A percentile compares a stretch with the other conserved stretches of the same genome.
phyloP scores from a whole-genome alignment of 1,140 invertebrate species.

The Micrasema longulum region DNA sequence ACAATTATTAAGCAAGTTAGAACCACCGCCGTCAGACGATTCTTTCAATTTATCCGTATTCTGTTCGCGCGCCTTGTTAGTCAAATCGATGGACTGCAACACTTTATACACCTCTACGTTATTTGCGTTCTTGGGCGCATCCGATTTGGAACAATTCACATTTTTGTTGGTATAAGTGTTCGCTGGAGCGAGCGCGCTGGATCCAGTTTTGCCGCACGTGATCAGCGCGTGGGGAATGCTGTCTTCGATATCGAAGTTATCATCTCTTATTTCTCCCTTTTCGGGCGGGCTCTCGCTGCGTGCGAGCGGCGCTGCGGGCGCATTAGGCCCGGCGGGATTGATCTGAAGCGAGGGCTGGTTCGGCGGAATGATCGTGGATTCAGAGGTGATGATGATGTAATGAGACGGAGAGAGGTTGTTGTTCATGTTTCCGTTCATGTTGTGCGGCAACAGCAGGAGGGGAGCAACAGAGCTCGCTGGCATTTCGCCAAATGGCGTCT shows the following conservation, averaged over 20 bases:
- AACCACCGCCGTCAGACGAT: not conserved
- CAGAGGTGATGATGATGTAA: not conserved
- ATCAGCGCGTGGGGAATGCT: conserved; percentile 18
- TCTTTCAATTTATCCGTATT: not conserved
- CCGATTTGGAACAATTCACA: no score
- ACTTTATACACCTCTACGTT: conserved; percentile 12
- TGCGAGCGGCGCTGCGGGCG: no score
- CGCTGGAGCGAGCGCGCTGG: not conserved
- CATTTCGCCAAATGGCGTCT: not conserved
- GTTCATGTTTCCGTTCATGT: not conserved
- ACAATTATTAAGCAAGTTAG: not conserved
- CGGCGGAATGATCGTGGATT: no score
- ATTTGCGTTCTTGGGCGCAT: not conserved
- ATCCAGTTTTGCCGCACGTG: conserved; percentile 1
- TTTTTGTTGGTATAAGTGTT: not conserved
- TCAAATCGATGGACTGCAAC: conserved; percentile 19
- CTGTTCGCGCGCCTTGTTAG: not conserved
- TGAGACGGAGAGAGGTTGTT: not conserved
- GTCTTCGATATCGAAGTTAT: conserved; percentile 11
- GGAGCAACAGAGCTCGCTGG: not conserved
- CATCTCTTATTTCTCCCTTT: not conserved
- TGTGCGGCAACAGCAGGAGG: not conserved
- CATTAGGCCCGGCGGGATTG: no score
- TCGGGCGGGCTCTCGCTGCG: not conserved
- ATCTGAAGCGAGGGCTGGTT: no score